Base-by-base conservation (phyloP, 1,140 invertebrate species). In the Tetragnatha versicolor region DNA sequence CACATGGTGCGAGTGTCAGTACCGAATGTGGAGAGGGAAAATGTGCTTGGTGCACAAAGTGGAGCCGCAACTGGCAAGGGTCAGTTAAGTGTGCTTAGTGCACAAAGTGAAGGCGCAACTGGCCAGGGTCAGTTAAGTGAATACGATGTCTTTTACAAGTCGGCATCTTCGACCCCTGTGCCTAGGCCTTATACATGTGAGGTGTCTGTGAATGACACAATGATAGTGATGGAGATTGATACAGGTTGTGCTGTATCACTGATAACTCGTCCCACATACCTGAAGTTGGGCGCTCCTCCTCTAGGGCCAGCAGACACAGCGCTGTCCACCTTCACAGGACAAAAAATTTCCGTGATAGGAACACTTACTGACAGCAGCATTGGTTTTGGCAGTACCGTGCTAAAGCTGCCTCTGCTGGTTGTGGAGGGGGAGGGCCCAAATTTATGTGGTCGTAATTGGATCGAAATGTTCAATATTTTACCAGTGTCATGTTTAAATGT, bases 391-490 rank as follows among this genome's bases (percentile, higher is more conserved):
- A 33, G 9, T 35, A 29, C 12, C 9, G 31, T 31, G 14, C 9
- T 3, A 2, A 66, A 45, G 12, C 14, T 45, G 33, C 29, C 42
- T 25, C 35, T 47, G 35, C 17, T 22, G 27, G 63, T 66, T 42
- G 63, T 66, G 27, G 37, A 45, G 42, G 63, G 63, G 42, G 63
- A 45, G 29, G 63, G 63, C 29, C 63, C 63, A 29, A 66, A 66
- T 29, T 29, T 45, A 45, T 66, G 63, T 66, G 63, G 63, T 3
- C 39, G 63, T 17, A 66, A 66, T 17, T 66, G 33, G 33, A 42
- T 45, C 45, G 42, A 66, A 61, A 31, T 61, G 12, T 61, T 61
- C 33, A 61, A 61, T 31, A 31, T 61, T 27, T 61, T 61, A 20
- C 58, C 58, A n/a, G 25, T 33, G 2, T 17, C 12, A 17, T 31